Evolutionary conservation across 1,140 invertebrate genomes (phyloP), one percentile per base, ranked within the genome.

Genomic region (Drosophila rhopaloa): DNA sequence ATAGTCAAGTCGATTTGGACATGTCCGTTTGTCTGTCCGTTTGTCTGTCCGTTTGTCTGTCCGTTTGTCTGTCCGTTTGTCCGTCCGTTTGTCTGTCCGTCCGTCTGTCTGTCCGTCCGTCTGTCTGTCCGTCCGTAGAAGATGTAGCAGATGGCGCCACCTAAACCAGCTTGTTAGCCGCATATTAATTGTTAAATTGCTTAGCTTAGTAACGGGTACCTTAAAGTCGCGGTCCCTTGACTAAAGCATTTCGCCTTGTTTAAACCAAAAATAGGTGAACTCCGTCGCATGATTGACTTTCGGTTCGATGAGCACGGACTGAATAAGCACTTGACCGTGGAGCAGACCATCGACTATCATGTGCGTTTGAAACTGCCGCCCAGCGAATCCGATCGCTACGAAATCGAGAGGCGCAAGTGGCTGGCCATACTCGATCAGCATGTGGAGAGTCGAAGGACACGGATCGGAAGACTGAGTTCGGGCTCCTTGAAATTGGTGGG

Each of bases 331-430:
- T n/a, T 91, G 27, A 76, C 78, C 3, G 77, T 89, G 0, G 67
- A 84, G 19, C 83, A 91, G 62, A 90, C 76, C 13, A 79, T 91
- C n/a, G 66, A 62, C 24, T 90, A 82, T 46, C 79, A 84, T 78
- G 59, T 80, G 1, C 29, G 19, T 0, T 14, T 90, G 0, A 91
- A 91, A 58, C 44, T 76, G 0, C 1, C 13, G 0, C 14, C 24
- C 11, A 11, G 11, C 0, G 43, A 71, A 5, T 0, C 19, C 4
- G 60, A 70, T 41, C 62, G 58, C 24, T 68, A 76, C 9, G 11
- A 62, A 13, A 32, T 63, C 0, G 90, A 91, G 76, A 44, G 53
- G 1, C 54, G 44, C 4, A 90, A 89, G 35, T 91, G 86, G 80
- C 40, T 90, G 11, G 50, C 59, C 8, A 10, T 75, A 1, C 40